These are phyloP conservation scores for Ictidomys tridecemlineatus DNA, from an alignment of 2,113 vertebrate genomes.

Conservation along the genomic window DNA sequence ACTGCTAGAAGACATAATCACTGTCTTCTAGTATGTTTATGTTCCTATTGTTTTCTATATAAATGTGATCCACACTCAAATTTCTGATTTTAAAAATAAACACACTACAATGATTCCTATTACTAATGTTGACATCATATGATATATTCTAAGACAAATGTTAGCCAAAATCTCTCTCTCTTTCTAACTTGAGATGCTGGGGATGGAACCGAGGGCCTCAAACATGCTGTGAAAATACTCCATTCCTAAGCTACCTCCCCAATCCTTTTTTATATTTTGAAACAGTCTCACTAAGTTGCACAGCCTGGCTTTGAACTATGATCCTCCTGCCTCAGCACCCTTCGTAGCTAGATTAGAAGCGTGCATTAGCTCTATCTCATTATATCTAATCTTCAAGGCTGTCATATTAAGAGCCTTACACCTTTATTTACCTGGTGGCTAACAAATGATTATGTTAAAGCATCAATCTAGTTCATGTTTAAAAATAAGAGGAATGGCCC, in stretches of 20 bases:
- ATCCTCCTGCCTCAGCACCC: too few relatives aligned
- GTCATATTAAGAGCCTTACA: conserved; percentile 6
- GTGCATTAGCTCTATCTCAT: neutral
- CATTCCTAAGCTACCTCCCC: too few relatives aligned
- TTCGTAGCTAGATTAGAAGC: too few relatives aligned
- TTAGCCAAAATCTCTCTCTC: neutral
- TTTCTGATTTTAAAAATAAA: conserved; percentile 29
- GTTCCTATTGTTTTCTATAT: neutral
- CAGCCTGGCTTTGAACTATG: too few relatives aligned
- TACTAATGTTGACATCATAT: neutral
- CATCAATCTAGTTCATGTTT: neutral
- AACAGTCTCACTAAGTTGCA: too few relatives aligned
- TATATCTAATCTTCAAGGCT: neutral
- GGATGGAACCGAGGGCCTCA: too few relatives aligned
- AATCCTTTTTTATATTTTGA: too few relatives aligned
- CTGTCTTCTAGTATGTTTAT: neutral
- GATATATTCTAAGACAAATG: conserved; percentile 5
- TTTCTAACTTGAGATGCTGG: too few relatives aligned
- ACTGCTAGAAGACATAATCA: neutral
- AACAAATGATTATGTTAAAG: neutral
- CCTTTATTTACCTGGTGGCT: conserved; percentile 14
- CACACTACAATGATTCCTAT: neutral
- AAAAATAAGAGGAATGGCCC: neutral
- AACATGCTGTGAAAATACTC: too few relatives aligned
- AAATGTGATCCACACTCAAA: neutral